Evolutionary conservation across 2,888 invertebrate genomes (phyloP), one percentile per base, ranked within the genome.

Genomic region (Therioaphis trifolii): DNA sequence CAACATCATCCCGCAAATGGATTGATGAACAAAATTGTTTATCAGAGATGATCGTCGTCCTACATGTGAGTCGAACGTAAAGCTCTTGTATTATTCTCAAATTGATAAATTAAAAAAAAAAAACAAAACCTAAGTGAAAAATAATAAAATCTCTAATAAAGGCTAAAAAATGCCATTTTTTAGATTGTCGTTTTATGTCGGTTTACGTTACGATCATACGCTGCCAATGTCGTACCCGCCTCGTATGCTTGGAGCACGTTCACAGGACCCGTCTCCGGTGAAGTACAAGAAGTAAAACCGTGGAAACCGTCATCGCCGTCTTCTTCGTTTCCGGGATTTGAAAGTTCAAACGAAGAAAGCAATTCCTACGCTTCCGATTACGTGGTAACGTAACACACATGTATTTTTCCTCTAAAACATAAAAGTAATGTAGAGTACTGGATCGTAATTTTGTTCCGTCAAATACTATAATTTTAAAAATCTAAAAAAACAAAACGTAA

Each of bases 231-330:
- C 35, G 24, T 63, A 35, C 74, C 82, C 14, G 82, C 15, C n/a
- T 74, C 82, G 49, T 82, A 82, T 27, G 63, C 85, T 61, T 94
- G 92, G 88, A 92, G 92, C 87, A 91, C 92, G 86, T 94, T 94
- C 88, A 91, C 91, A 87, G 94, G 94, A 12, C 94, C 94, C 27
- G 94, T 94, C 40, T 93, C 92, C 87, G 94, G 94, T 0, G 89
- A 91, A 87, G 91, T 92, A 69, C 88, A 90, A 11, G 90, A 92
- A 88, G 90, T 92, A 18, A 88, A 90, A 86, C 91, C 92, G 0
- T 90, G 91, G 15, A 90, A 90, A 89, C 89, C 0, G 0, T 90
- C 90, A 0, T 90, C n/a, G 85, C 90, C 91, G 82, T 90, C 90
- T 0, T 52, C 88, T 90, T 82, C 90, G n/a, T n/a, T 90, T 1